Conservation (phyloP, 2,113 vertebrate species). For the Mastomys natalensis region DNA sequence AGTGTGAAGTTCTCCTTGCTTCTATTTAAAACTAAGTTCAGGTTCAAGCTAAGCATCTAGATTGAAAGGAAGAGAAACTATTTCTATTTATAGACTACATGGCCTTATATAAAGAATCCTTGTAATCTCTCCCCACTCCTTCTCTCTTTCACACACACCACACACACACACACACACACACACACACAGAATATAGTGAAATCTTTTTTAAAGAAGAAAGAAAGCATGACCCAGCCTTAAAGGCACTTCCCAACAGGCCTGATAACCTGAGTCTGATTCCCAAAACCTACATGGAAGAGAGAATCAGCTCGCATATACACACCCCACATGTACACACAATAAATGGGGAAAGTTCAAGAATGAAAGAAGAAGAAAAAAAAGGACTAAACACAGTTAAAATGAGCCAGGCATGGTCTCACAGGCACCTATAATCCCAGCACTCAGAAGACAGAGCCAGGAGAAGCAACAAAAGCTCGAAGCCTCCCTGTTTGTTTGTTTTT, state of each 20-base stretch:
- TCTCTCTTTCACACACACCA: background rate
- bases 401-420: background rate
- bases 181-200: background rate
- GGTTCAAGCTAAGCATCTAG: background rate
- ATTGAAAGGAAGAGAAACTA: background rate
- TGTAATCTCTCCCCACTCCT: too few species aligned
- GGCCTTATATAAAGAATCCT: background rate
- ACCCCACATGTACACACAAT: background rate
- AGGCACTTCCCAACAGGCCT: background rate
- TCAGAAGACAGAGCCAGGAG: background rate
- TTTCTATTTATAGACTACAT: background rate
- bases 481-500: background rate
- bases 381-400: background rate
- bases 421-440: background rate
- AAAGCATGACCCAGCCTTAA: background rate
- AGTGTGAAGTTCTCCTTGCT: background rate
- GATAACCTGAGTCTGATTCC: too few species aligned
- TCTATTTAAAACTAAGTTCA: background rate
- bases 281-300: background rate
- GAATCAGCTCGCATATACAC: background rate
- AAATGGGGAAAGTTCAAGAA: background rate
- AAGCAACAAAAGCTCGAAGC: background rate
- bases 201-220: background rate
- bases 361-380: background rate
- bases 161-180: background rate